Evolutionary conservation across 2,888 invertebrate genomes (phyloP).

Genomic region (Galeopsomyia nigrocyanea): DNA sequence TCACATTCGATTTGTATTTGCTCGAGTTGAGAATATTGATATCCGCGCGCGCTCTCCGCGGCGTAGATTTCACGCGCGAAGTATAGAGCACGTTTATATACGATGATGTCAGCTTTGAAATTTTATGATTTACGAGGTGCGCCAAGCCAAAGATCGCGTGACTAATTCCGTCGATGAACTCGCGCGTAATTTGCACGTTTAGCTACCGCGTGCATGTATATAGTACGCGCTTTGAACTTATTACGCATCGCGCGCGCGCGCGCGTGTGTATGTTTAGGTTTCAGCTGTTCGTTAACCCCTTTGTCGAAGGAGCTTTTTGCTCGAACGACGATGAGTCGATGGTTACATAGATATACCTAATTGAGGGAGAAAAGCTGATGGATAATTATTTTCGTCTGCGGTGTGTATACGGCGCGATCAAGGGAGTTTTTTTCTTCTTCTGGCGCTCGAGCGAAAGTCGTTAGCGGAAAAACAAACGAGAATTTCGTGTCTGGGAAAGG

Average conservation of each 20-base stretch:
- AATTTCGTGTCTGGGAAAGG: not conserved
- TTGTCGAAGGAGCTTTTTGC: too few species aligned
- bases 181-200: too few species aligned
- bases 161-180: conserved; percentile 8
- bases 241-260: conserved; percentile 1
- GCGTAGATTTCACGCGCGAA: too few species aligned
- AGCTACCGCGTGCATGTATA: not conserved
- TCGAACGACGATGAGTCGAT: too few species aligned
- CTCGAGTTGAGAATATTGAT: not conserved
- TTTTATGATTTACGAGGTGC: not conserved
- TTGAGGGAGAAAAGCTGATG: too few species aligned
- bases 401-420: too few species aligned
- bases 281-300: too few species aligned
- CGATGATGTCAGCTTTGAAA: conserved; percentile 18
- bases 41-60: too few species aligned
- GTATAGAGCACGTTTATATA: conserved; percentile 16
- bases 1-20: conserved; percentile 33
- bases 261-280: not conserved
- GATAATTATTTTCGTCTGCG: too few species aligned
- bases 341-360: too few species aligned
- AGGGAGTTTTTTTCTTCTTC: too few species aligned
- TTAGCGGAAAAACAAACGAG: conserved; percentile 21
- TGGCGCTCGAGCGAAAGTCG: conserved; percentile 17
- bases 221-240: not conserved
- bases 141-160: not conserved